These are phyloP conservation scores for Peromyscus nudipes DNA, from an alignment of 2,797 vertebrate genomes.

Conservation along the genomic window DNA sequence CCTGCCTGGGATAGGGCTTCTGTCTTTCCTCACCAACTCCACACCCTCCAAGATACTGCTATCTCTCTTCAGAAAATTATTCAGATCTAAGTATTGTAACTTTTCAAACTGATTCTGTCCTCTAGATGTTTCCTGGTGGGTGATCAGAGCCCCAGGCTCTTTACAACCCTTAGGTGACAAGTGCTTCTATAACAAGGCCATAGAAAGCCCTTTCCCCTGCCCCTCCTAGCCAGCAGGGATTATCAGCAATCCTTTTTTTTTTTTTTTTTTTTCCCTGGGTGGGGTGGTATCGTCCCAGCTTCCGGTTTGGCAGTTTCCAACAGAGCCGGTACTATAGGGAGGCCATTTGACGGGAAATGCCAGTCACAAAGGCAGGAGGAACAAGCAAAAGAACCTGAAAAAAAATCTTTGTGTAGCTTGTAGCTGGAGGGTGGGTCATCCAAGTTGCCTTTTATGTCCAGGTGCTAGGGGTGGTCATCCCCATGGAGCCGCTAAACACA, in stretches of 20 bases:
- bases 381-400: conserved; percentile 3
- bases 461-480: neutral
- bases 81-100: conserved; percentile 65
- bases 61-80: conserved; percentile 27
- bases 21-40: conserved; percentile 4
- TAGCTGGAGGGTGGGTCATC: neutral
- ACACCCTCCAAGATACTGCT: neutral
- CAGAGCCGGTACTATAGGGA: neutral
- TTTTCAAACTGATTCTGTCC: conserved; percentile 5
- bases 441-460: neutral
- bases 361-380: conserved; percentile 1
- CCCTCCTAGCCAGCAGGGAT: neutral
- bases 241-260: conserved; percentile 14
- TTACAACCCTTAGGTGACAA: neutral
- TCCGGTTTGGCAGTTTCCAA: conserved; percentile 57
- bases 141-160: neutral
- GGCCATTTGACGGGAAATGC: conserved; percentile 58
- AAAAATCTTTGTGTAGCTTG: neutral
- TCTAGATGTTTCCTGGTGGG: neutral
- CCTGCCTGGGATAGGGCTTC: conserved; percentile 66
- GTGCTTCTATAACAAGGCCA: neutral
- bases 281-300: conserved; percentile 18
- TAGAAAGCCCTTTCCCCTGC: neutral
- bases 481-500: neutral
- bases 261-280: neutral